Percentiles rank a stretch among this genome's conserved stretches.
phyloP scores from a whole-genome alignment of 1,140 invertebrate genomes.

The Nasonia vitripennis region DNA sequence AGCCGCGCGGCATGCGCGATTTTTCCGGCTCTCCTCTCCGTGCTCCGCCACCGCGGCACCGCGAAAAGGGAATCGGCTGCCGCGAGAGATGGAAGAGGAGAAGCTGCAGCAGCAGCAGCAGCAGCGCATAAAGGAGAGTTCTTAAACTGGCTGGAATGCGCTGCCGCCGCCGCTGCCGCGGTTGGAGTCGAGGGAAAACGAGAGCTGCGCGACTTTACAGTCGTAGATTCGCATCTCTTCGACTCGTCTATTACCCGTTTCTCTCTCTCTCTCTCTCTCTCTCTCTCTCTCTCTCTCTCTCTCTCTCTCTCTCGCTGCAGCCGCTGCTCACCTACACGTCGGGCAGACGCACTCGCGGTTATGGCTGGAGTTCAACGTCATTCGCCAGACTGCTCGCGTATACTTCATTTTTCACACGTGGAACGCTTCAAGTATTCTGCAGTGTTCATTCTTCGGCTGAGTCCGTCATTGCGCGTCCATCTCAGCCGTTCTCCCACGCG shows the following conservation, averaged over 20 bases:
- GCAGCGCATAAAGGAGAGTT: background rate
- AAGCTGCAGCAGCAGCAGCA: background rate
- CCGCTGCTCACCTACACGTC: background rate
- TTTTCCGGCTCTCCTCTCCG: background rate
- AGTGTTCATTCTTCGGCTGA: no score
- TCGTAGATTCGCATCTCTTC: conserved; percentile 40
- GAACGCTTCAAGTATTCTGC: no score
- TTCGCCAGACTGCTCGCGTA: background rate
- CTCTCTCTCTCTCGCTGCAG: no score
- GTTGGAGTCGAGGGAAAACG: conserved; percentile 6
- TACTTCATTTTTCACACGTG: background rate
- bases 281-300: no score
- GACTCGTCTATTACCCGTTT: conserved; percentile 32
- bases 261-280: background rate
- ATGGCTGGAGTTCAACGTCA: background rate
- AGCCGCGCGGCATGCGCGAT: background rate
- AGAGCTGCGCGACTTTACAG: conserved; percentile 40
- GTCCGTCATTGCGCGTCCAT: no score
- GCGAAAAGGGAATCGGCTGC: conserved; percentile 12
- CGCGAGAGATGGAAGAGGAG: background rate
- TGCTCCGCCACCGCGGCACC: background rate
- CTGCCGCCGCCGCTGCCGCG: background rate
- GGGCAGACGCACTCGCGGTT: no score
- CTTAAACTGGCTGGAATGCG: conserved; percentile 42
- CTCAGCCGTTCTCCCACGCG: no score